These are phyloP conservation scores for Coremacera marginata DNA, from an alignment of 2,888 invertebrate genomes.

Conservation along the genomic window DNA sequence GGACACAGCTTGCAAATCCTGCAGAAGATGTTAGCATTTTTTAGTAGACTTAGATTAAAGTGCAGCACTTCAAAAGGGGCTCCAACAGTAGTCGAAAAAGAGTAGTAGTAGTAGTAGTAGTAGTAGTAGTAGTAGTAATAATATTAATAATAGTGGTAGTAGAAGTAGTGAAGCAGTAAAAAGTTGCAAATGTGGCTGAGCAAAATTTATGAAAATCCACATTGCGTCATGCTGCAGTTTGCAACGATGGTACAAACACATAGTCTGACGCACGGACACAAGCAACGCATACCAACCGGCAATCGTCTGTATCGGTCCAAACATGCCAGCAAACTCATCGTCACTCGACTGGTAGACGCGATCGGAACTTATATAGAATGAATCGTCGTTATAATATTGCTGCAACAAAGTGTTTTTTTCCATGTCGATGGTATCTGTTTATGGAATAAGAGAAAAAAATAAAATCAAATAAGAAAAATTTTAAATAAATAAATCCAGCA, in stretches of 20 bases:
- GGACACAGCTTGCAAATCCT: neutral
- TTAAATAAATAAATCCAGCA: constrained; percentile 27
- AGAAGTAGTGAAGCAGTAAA: neutral
- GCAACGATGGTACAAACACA: neutral
- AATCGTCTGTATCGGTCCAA: constrained; percentile 67
- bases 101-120: too few relatives aligned
- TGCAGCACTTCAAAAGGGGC: constrained; percentile 1
- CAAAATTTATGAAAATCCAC: neutral
- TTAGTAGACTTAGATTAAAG: constrained; percentile 15
- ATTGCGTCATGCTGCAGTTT: neutral
- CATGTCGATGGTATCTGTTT: constrained; percentile 62
- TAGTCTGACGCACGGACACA: neutral
- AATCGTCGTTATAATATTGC: constrained; percentile 67
- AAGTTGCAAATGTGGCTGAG: neutral
- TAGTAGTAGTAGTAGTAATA: neutral
- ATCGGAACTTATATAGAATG: constrained; percentile 67
- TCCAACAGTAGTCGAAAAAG: neutral
- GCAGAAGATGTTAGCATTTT: constrained; percentile 14
- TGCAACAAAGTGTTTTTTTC: constrained; percentile 65
- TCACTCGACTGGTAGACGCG: constrained; percentile 67
- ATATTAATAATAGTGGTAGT: neutral
- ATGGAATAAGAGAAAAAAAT: constrained; percentile 15
- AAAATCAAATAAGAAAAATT: constrained; percentile 17
- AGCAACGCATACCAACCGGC: constrained; percentile 63
- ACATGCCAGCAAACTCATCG: constrained; percentile 68